Evolutionary conservation across 2,888 invertebrate species (phyloP).

Genomic region (Creontiades dilutus): DNA sequence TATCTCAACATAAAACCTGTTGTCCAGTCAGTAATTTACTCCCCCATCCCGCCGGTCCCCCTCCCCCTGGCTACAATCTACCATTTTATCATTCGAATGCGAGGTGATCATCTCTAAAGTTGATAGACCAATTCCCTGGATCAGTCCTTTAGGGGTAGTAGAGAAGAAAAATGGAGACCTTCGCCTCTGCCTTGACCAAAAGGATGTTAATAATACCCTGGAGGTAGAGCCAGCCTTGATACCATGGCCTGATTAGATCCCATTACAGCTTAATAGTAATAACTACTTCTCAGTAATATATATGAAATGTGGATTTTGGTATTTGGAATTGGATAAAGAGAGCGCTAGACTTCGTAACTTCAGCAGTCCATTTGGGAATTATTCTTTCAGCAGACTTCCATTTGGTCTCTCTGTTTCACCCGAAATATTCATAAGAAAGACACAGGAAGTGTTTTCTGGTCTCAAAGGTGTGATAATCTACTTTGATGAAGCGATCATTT

Average conservation of each 20-base stretch:
- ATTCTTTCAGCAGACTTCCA: conserved; percentile 73
- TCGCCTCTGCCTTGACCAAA: conserved; percentile 75
- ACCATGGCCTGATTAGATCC: conserved; percentile 74
- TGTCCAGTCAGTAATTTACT: conserved; percentile 55
- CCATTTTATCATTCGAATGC: conserved; percentile 72
- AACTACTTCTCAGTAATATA: conserved; percentile 73
- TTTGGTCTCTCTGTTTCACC: conserved; percentile 74
- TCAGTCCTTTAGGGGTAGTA: conserved; percentile 74
- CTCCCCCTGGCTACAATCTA: conserved; percentile 72
- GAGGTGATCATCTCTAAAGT: conserved; percentile 74
- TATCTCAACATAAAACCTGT: conserved; percentile 33
- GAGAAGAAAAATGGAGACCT: conserved; percentile 74
- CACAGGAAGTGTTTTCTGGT: conserved; percentile 37
- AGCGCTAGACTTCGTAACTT: conserved; percentile 74
- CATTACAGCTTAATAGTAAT: conserved; percentile 64
- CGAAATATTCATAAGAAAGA: conserved; percentile 72
- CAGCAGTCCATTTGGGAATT: conserved; percentile 75
- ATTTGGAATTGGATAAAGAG: conserved; percentile 74
- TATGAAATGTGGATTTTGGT: conserved; percentile 74
- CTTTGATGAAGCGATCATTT: conserved; percentile 53
- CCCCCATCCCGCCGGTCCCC: conserved; percentile 75
- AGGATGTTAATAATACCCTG: conserved; percentile 75
- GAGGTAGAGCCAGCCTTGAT: conserved; percentile 72
- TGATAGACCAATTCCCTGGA: conserved; percentile 75
- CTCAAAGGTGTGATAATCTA: conserved; percentile 40